phyloP scores from a whole-genome alignment of 2,888 invertebrate genomes.

The Deilephila elpenor region DNA sequence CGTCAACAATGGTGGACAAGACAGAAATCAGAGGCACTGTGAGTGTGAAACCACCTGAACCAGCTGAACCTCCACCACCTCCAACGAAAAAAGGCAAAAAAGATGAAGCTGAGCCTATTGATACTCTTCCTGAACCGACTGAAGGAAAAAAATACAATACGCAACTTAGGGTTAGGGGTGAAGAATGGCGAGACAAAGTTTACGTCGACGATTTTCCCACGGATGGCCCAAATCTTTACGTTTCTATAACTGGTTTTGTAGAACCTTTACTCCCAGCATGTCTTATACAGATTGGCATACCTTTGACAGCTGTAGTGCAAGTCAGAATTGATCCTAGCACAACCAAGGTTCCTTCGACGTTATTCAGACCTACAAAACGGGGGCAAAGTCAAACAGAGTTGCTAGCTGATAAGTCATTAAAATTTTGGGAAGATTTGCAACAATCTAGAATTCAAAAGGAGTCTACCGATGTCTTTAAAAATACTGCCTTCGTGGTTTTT shows the following conservation, averaged over 20 bases:
- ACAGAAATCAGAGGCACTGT: constrained; percentile 68
- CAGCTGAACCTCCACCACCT: constrained; percentile 42
- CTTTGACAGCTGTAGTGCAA: constrained; percentile 72
- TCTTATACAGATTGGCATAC: constrained; percentile 70
- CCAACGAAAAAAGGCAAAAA: constrained; percentile 59
- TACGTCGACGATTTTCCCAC: constrained; percentile 82
- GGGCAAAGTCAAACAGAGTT: constrained; percentile 73
- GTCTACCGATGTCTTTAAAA: constrained; percentile 61
- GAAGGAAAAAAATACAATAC: constrained; percentile 79
- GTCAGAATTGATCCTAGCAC: constrained; percentile 63
- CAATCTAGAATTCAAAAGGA: constrained; percentile 61
- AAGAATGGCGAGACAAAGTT: constrained; percentile 83
- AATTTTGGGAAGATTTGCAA: constrained; percentile 74
- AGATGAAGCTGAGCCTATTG: constrained; percentile 42
- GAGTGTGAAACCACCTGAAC: constrained; percentile 50
- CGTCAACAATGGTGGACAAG: constrained; percentile 66
- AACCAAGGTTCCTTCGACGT: constrained; percentile 58
- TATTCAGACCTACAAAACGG: constrained; percentile 65
- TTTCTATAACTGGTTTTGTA: constrained; percentile 81
- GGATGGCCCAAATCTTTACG: constrained; percentile 82
- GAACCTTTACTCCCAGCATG: constrained; percentile 63
- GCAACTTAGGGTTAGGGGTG: constrained; percentile 75
- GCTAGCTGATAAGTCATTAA: constrained; percentile 58
- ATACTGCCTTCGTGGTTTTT: constrained; percentile 76
- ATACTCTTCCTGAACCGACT: constrained; percentile 47